Percentiles rank a stretch among this genome's conserved stretches.
phyloP scores from a whole-genome alignment of 2,888 invertebrate genomes.

The Loripinus fragilis region DNA sequence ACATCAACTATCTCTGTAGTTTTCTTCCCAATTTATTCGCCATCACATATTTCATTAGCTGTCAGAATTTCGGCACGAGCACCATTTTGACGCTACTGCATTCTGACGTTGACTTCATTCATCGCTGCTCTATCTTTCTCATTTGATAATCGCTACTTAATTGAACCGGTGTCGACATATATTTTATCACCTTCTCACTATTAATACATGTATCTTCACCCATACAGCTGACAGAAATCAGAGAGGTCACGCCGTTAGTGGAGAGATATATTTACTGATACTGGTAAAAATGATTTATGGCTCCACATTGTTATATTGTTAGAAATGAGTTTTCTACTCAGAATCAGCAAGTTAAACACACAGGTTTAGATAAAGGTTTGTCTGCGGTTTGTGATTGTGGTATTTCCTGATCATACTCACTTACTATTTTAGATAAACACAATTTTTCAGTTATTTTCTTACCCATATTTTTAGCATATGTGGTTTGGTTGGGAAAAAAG shows the following conservation, averaged over 20 bases:
- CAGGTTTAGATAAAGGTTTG: too few relatives aligned
- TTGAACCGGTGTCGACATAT: constrained; percentile 13
- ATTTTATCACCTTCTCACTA: constrained; percentile 8
- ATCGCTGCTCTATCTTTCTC: constrained; percentile 14
- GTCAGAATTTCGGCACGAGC: background rate
- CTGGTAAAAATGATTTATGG: constrained; percentile 18
- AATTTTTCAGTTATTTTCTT: too few relatives aligned
- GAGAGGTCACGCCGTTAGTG: constrained; percentile 3
- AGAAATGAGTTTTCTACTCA: too few relatives aligned
- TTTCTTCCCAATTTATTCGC: constrained; percentile 5
- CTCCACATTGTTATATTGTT: too few relatives aligned
- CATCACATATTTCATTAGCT: constrained; percentile 15
- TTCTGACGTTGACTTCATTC: background rate
- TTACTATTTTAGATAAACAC: too few relatives aligned
- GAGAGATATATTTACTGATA: constrained; percentile 4
- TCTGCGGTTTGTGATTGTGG: too few relatives aligned
- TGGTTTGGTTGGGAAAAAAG: too few relatives aligned
- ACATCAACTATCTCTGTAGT: background rate
- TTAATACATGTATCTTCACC: constrained; percentile 12
- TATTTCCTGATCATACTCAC: too few relatives aligned
- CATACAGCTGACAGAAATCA: constrained; percentile 14
- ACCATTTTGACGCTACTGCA: background rate
- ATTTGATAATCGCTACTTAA: background rate
- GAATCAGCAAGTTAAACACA: too few relatives aligned
- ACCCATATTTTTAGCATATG: too few relatives aligned